Base-by-base conservation (phyloP, 2,888 invertebrate species). In the Habrosyne pyritoides region DNA sequence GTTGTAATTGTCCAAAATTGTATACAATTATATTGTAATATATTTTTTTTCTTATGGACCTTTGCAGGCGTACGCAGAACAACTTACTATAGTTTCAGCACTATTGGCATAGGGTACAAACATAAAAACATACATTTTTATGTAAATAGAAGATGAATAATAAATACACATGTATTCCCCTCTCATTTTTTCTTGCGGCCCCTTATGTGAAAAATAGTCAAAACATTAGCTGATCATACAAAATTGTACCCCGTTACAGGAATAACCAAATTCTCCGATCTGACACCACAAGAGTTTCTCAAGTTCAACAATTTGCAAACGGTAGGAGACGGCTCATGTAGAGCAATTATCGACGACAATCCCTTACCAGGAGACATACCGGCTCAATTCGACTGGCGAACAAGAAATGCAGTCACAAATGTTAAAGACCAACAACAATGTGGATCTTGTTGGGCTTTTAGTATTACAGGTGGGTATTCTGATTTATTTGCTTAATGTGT, bases 341-440 rank as follows among this genome's bases (percentile, higher is more conserved):
- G 1, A 14, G 6, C 6, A 4, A 5, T 36, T 6, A 36, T 14
- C 14, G 33, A n/a, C 2, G 14, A 36, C 6, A 36, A 14, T 6
- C 36, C 24, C 21, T 7, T 49, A 3, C 18, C 49, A 10, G n/a
- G 0, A 28, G 47, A 79, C 42, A 64, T 61, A 2, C 68, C 74
- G 0, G 67, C 69, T 2, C 52, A 57, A 0, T 68, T 71, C 2
- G 97, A 97, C 79, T 98, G 97, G 97, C 94, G 97, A 62, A 66
- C 86, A 2, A 78, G 94, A 46, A 96, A 96, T 6, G 96, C 95
- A 21, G 97, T 98, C 1, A 97, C 97, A 0, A 90, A 87, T 0
- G 93, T 97, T 18, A 97, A 97, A 78, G 93, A 97, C 86, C 97
- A 98, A 89, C 95, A 94, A 21, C 83, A 84, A 52, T 97, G 97